Evolutionary conservation across 1,140 invertebrate species (phyloP), one percentile per base, ranked within the genome.

Genomic region (Paramacrobiotus metropolitanus): DNA sequence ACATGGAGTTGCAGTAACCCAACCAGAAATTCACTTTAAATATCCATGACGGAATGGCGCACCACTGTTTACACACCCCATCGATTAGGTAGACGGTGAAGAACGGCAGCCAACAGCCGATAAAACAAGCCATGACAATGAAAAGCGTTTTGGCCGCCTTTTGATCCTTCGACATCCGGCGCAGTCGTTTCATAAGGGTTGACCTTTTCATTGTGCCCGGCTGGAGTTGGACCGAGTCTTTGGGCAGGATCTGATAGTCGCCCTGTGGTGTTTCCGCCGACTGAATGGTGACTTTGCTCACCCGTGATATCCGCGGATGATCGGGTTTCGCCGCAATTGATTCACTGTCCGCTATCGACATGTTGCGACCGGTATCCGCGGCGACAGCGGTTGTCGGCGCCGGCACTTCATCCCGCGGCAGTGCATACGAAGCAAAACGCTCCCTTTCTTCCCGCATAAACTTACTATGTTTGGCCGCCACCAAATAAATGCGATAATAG

Each of bases 11-110:
- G 68, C 96, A 87, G 87, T 95, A 98, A 55, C 94, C 94, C 2
- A 96, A 80, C 94, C 94, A 98, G 31, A 90, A 95, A 34, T 96
- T 87, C 29, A 95, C 81, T 18, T 87, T 86, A 63, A 87, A 87
- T 2, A 95, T 83, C 44, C 91, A 80, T 68, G 92, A 84, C 67
- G 87, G 86, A 70, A 82, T 80, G 62, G 90, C 85, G 71, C 87
- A 92, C 1, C 65, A 72, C 65, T 82, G 78, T 30, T 82, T 78
- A 73, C 90, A 94, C 68, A 94, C 83, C 0, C 89, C 91, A 4
- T 86, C 86, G 66, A 93, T 67, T 59, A 76, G 77, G 73, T 97
- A 96, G 61, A 95, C 85, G 45, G 95, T 86, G 73, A 99, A 99
- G 75, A 99, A 98, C 31, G 94, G 94, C 64, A 95, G 76, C 86